These are phyloP conservation scores for Brachionus rubens DNA, from an alignment of 1,140 invertebrate genomes.

Conservation along the genomic window DNA sequence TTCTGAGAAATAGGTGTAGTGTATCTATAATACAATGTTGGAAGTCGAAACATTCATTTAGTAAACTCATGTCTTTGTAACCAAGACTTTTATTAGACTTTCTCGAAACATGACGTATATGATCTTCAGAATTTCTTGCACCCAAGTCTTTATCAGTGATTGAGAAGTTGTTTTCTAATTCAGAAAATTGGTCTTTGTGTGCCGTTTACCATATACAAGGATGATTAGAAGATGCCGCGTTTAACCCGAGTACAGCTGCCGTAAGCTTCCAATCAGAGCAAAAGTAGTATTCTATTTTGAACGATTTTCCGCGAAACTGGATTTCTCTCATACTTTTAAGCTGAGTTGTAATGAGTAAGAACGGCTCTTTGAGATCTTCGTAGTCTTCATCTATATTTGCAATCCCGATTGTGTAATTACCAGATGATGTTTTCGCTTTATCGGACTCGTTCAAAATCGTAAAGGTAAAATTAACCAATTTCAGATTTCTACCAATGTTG, in stretches of 20 bases:
- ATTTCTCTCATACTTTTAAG: background rate
- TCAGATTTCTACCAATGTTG: background rate
- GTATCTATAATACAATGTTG: background rate
- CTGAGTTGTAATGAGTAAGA: background rate
- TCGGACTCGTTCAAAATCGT: background rate
- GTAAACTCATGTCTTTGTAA: background rate
- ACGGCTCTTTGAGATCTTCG: background rate
- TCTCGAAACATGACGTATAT: background rate
- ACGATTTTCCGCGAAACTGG: background rate
- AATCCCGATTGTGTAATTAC: background rate
- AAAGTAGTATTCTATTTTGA: constrained; percentile 2
- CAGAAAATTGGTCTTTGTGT: background rate
- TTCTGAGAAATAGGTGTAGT: background rate
- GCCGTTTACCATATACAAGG: background rate
- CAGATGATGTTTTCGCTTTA: constrained; percentile 4
- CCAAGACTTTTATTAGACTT: background rate
- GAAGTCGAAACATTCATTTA: background rate
- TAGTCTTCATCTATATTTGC: background rate
- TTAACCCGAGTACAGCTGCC: background rate
- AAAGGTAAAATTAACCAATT: constrained; percentile 7
- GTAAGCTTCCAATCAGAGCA: background rate
- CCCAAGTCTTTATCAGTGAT: background rate
- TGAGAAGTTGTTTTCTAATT: background rate
- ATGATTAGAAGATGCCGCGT: background rate
- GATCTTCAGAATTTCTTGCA: background rate